Conservation (phyloP, 2,888 invertebrate species). For the Lithosia quadra region DNA sequence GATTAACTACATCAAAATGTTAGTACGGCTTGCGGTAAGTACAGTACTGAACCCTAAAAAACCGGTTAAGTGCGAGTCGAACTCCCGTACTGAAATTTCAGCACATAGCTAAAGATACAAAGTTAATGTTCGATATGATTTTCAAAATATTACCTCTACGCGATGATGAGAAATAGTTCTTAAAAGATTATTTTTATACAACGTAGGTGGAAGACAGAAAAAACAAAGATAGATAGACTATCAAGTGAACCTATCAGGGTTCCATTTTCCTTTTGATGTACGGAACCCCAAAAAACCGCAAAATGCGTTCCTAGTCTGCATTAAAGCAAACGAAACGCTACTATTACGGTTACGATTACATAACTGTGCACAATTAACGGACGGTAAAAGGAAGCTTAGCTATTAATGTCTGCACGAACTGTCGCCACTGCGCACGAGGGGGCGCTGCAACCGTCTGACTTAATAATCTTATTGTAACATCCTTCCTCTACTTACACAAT, state of each 20-base stretch:
- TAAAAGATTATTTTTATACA: background rate
- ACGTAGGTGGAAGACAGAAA: no score
- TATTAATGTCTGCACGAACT: slow-evolving; percentile 29
- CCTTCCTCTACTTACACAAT: slow-evolving; percentile 6
- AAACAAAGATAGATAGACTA: background rate
- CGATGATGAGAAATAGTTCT: background rate
- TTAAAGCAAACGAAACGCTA: background rate
- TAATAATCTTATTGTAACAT: slow-evolving; percentile 8
- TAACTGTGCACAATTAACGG: slow-evolving; percentile 26
- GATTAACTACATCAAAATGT: no score
- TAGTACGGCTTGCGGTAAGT: no score
- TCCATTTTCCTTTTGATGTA: background rate
- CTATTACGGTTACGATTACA: slow-evolving; percentile 23
- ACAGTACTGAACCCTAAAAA: no score
- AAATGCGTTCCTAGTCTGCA: background rate
- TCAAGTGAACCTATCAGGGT: background rate
- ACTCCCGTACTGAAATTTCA: no score
- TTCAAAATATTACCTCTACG: no score
- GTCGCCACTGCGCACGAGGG: slow-evolving; percentile 12
- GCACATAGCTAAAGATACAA: no score
- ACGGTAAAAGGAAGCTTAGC: slow-evolving; percentile 25
- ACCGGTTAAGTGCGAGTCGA: no score
- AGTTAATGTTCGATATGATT: no score
- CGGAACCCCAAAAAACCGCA: background rate
- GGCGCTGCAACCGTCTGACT: slow-evolving; percentile 19